Base-by-base conservation (phyloP, 64 coral and sea anemone species). In the Montipora efflorescens region DNA sequence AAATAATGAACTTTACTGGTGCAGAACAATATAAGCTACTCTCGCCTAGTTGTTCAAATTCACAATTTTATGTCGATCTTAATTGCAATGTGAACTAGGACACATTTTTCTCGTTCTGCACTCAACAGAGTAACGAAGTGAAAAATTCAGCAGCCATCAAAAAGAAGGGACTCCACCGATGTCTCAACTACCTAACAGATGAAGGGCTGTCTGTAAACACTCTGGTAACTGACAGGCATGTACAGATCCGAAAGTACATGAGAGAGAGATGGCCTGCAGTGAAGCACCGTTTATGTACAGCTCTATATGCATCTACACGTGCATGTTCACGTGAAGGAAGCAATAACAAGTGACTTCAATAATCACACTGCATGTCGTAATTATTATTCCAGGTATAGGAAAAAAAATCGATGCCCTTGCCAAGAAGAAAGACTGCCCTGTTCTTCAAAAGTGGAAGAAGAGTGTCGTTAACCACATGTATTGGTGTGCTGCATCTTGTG, bases 381-480 rank as follows among this genome's bases (percentile, higher is more conserved):
- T 36, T 36, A 36, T 36, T 36, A 36, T 36, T 36, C 28, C 28
- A 36, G 91, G 82, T 87, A 64, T 61, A 68, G 61, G 74, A 43
- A 87, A 93, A 93, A 93, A 93, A 75, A 83, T 87, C n/a, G 83
- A 85, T 22, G 45, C 58, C 20, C 46, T 87, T 22, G 49, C 82
- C 6, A 93, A 93, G 46, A 93, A 87, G 76, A 93, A 93, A 61
- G 91, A 82, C 73, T 93, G 44, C 28, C 28, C 28, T 36, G 28
- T 36, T 36, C 28, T 36, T 36, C 28, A 36, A 36, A 36, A 36
- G 28, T 87, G 83, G 82, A 86, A 77, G 16, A 93, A 93, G 47
- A 93, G 91, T 22, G n/a, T 93, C 11, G 86, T 76, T 2, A 93
- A 93, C 83, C 91, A 87, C 86, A 57, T 57, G 83, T 93, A 67